Percentiles rank a stretch among this genome's conserved stretches.
Evolutionary conservation across 2,888 invertebrate species (phyloP).

Genomic region (Sepioteuthis lessoniana): DNA sequence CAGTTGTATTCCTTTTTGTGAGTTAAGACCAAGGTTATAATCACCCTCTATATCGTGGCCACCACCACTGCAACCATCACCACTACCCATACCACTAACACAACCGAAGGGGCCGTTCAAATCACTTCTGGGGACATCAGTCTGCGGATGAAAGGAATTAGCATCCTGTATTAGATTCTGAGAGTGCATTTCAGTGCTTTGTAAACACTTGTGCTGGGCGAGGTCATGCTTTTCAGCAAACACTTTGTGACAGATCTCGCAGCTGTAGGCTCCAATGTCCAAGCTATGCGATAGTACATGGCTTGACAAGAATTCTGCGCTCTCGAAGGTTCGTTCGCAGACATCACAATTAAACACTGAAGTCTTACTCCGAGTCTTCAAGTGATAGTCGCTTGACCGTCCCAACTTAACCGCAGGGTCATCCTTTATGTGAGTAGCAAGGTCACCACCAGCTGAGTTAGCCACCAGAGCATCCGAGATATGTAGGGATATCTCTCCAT

Average conservation of each 20-base stretch:
- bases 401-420: constrained; percentile 33
- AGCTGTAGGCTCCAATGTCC: constrained; percentile 33
- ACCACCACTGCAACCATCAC: neutral
- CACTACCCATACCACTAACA: neutral
- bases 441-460: neutral
- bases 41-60: neutral
- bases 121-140: neutral
- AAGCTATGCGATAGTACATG: constrained; percentile 33
- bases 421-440: neutral
- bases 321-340: constrained; percentile 1
- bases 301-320: constrained; percentile 33
- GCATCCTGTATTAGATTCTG: neutral
- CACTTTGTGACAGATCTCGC: constrained; percentile 33
- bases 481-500: neutral
- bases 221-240: constrained; percentile 33
- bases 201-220: constrained; percentile 13
- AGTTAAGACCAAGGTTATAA: neutral
- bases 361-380: constrained; percentile 33
- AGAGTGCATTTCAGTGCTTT: neutral
- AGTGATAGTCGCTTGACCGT: constrained; percentile 33
- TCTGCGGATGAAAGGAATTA: neutral
- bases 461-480: constrained; percentile 13
- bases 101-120: neutral
- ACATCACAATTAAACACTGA: constrained; percentile 15
- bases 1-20: neutral